Conservation (phyloP, 2,888 invertebrate genomes). For the Tupiocoris notatus region DNA sequence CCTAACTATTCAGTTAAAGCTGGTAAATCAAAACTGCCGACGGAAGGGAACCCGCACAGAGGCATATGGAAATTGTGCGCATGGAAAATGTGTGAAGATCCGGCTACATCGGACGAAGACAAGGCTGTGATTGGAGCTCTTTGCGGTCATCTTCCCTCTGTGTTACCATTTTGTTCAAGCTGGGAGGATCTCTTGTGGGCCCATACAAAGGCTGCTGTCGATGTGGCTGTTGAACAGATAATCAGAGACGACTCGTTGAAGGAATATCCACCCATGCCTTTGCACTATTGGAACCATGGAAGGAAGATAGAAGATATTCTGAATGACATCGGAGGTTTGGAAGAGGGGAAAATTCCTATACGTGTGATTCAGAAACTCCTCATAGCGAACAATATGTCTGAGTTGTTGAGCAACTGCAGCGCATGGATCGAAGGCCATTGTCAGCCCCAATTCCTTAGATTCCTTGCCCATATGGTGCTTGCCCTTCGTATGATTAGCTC, state of each 20-base stretch:
- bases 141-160: conserved; percentile 76
- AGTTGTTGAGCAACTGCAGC: conserved; percentile 56
- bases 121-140: conserved; percentile 61
- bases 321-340: conserved; percentile 63
- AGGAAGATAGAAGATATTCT: conserved; percentile 66
- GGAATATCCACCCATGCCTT: conserved; percentile 61
- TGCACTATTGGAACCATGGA: conserved; percentile 66
- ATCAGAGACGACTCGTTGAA: conserved; percentile 61
- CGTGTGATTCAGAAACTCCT: conserved; percentile 80
- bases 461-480: conserved; percentile 80
- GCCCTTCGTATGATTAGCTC: conserved; percentile 78
- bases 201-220: conserved; percentile 76
- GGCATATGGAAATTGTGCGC: conserved; percentile 60
- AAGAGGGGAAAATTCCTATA: conserved; percentile 58
- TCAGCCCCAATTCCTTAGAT: conserved; percentile 63
- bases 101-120: conserved; percentile 53
- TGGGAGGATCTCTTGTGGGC: conserved; percentile 94
- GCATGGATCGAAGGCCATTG: conserved; percentile 41
- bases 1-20: conserved; percentile 64
- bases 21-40: conserved; percentile 56
- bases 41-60: conserved; percentile 78
- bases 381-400: conserved; percentile 76
- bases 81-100: conserved; percentile 58
- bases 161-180: conserved; percentile 72
- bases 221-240: conserved; percentile 79